These are phyloP conservation scores for Buphagus erythrorhynchus DNA, from an alignment of 2,797 vertebrate genomes.

Conservation along the genomic window DNA sequence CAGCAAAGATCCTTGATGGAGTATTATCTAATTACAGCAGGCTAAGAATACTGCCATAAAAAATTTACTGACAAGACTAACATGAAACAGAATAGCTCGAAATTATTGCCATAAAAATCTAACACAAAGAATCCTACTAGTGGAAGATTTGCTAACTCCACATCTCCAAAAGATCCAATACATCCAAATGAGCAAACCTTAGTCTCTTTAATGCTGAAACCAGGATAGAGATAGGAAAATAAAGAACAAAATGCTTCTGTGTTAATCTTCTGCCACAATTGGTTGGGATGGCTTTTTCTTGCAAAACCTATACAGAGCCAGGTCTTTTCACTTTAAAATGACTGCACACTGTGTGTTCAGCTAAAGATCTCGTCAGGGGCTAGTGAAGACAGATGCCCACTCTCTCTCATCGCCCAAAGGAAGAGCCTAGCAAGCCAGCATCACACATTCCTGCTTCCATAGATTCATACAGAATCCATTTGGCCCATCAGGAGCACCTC, in stretches of 20 bases:
- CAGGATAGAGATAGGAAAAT: not conserved
- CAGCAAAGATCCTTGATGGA: not conserved
- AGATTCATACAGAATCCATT: not conserved
- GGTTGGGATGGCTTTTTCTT: not conserved
- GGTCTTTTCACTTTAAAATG: not conserved
- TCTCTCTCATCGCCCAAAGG: not conserved
- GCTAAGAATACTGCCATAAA: not conserved
- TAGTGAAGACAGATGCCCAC: not conserved
- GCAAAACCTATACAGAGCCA: not conserved
- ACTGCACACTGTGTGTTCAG: not conserved
- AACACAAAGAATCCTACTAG: not conserved
- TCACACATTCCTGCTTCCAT: accelerated
- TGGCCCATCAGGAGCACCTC: not conserved
- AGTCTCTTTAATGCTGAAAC: not conserved
- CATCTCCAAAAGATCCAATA: not conserved
- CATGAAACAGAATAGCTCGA: not conserved
- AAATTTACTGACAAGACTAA: not conserved
- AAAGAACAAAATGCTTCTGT: not conserved
- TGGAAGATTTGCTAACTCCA: not conserved
- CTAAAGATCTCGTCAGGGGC: not conserved
- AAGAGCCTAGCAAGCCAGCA: not conserved
- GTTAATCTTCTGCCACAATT: not conserved
- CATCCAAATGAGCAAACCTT: not conserved
- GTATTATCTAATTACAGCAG: not conserved
- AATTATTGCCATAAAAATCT: not conserved